phyloP scores from a whole-genome alignment of 2,113 vertebrate genomes.

The Limanda limanda region DNA sequence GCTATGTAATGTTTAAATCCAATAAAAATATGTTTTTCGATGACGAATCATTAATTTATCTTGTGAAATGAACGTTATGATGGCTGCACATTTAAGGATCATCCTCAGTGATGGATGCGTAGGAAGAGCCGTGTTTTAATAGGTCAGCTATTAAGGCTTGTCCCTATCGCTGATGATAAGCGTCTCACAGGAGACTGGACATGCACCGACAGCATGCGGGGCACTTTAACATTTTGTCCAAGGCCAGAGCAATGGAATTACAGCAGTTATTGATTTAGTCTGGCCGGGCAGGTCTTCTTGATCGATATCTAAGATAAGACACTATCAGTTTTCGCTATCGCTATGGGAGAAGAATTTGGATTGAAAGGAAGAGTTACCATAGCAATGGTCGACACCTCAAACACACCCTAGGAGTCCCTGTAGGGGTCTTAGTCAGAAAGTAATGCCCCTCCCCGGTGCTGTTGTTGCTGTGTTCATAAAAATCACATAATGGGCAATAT shows the following conservation, averaged over 20 bases:
- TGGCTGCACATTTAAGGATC: not conserved
- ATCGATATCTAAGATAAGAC: constrained; percentile 48
- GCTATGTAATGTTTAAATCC: not conserved
- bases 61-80: not conserved
- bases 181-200: constrained; percentile 25
- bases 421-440: constrained; percentile 1
- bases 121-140: constrained; percentile 47
- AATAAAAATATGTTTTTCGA: constrained; percentile 2
- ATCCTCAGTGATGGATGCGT: constrained; percentile 8
- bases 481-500: constrained; percentile 18
- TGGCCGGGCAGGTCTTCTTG: constrained; percentile 15
- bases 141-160: constrained; percentile 67
- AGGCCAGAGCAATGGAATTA: constrained; percentile 46
- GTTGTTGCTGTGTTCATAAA: constrained; percentile 10
- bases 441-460: not conserved
- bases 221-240: constrained; percentile 27
- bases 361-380: not conserved
- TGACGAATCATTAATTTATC: not conserved
- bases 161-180: constrained; percentile 46
- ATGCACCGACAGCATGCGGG: constrained; percentile 11
- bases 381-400: constrained; percentile 17
- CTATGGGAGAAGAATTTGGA: constrained; percentile 2
- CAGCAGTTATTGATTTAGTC: constrained; percentile 40
- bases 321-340: constrained; percentile 27
- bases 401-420: not conserved